Percentiles rank a stretch among this genome's conserved stretches.
phyloP scores from a whole-genome alignment of 2,888 invertebrate species.

The Anaspis maculata region DNA sequence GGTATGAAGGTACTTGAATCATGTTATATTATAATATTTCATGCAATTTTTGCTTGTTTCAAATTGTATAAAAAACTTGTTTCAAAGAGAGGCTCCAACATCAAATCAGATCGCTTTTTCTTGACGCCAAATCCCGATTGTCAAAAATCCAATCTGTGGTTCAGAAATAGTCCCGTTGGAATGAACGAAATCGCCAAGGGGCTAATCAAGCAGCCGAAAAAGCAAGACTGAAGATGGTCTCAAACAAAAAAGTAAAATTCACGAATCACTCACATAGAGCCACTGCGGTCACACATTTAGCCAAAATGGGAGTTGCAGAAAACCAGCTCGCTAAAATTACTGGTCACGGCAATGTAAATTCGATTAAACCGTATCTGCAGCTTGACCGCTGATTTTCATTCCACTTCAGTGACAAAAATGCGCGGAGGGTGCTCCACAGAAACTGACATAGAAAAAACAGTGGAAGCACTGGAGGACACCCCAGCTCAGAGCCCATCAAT shows the following conservation, averaged over 20 bases:
- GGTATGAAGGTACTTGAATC: too few species aligned
- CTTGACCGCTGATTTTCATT: constrained; percentile 1
- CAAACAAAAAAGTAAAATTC: constrained; percentile 1
- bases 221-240: constrained; percentile 1
- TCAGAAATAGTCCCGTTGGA: constrained; percentile 3
- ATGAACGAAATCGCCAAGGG: constrained; percentile 3
- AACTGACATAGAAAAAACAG: too few species aligned
- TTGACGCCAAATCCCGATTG: constrained; percentile 1
- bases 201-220: constrained; percentile 3
- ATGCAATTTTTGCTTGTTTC: background rate
- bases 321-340: constrained; percentile 1
- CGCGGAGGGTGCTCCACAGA: background rate
- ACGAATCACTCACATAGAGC: constrained; percentile 1
- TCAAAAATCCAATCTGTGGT: constrained; percentile 2
- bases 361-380: constrained; percentile 2
- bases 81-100: too few species aligned
- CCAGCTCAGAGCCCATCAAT: too few species aligned
- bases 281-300: constrained; percentile 2
- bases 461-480: too few species aligned
- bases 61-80: background rate
- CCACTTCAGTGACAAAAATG: background rate
- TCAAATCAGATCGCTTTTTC: constrained; percentile 1
- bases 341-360: constrained; percentile 1
- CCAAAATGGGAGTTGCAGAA: constrained; percentile 1
- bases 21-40: too few species aligned